Conservation (phyloP, 2,113 vertebrate species). For the Furnarius figulus region DNA sequence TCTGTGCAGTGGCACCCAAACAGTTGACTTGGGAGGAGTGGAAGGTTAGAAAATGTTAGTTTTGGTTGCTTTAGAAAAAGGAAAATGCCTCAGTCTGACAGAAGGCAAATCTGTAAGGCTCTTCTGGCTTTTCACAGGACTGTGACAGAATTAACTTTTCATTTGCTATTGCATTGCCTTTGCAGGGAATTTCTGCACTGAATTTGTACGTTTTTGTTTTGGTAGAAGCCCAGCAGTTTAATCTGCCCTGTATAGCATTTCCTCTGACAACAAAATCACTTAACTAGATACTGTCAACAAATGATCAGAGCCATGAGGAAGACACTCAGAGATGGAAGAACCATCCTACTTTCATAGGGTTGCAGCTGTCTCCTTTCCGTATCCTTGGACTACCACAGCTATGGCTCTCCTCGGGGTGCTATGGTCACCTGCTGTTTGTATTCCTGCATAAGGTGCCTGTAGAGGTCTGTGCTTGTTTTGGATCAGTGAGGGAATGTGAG, state of each 20-base stretch:
- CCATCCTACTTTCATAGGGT: neutral
- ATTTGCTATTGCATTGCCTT: neutral
- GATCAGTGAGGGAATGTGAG: fast-evolving
- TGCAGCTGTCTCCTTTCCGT: neutral
- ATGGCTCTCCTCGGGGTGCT: fast-evolving
- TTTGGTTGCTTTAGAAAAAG: neutral
- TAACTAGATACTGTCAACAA: neutral
- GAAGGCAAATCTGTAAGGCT: neutral
- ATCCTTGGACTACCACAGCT: neutral
- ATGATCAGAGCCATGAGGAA: neutral
- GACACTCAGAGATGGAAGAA: neutral
- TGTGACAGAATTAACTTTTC: neutral
- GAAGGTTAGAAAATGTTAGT: neutral
- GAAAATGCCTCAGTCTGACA: neutral
- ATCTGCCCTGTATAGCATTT: neutral
- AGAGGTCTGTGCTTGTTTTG: neutral
- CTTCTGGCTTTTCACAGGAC: neutral
- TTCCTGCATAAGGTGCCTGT: neutral
- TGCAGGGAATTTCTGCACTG: neutral
- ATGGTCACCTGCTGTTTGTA: fast-evolving
- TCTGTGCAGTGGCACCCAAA: neutral
- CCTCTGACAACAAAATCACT: neutral
- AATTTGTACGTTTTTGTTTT: neutral
- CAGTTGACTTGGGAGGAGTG: neutral
- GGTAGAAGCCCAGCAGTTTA: neutral